A percentile compares a stretch with the other conserved stretches of the same genome.
Conservation (phyloP, 37 sponge, comb jelly and placozoan species). For the Cladorhizidae sp. region DNA sequence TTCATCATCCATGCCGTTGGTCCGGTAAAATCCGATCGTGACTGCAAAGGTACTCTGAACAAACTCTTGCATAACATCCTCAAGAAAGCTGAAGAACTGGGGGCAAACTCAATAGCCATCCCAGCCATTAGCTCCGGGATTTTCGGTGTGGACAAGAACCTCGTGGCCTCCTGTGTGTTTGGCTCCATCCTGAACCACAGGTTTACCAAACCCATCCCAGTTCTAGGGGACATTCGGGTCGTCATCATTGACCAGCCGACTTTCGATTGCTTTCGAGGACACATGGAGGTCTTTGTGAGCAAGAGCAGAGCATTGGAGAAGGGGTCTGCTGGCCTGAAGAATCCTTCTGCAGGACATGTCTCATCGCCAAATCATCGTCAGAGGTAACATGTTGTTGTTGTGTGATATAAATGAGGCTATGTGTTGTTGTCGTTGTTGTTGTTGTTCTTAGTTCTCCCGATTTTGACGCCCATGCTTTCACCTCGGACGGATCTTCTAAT, state of each 20-base stretch:
- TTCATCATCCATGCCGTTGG: constrained; percentile 75
- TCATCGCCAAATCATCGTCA: too few relatives aligned
- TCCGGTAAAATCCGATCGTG: constrained; percentile 10
- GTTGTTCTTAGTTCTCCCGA: too few relatives aligned
- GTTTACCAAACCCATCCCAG: constrained; percentile 12
- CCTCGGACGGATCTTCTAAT: too few relatives aligned
- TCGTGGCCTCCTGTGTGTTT: constrained; percentile 28
- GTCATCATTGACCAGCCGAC: constrained; percentile 70
- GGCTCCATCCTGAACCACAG: constrained; percentile 27
- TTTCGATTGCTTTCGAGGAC: constrained; percentile 21
- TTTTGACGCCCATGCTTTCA: too few relatives aligned
- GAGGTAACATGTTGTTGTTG: too few relatives aligned
- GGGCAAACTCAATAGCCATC: constrained; percentile 54
- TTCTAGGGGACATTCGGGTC: constrained; percentile 66
- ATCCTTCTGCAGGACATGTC: too few relatives aligned
- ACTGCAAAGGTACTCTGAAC: constrained; percentile 25
- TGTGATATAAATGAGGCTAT: too few relatives aligned
- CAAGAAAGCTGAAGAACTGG: constrained; percentile 20
- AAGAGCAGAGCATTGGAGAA: not conserved
- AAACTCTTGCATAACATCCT: constrained; percentile 27
- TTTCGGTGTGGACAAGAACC: constrained; percentile 53
- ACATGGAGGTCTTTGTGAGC: not conserved
- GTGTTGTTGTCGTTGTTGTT: too few relatives aligned
- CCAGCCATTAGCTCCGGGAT: constrained; percentile 80
- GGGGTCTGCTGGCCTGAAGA: not conserved